Evolutionary conservation across 2,888 invertebrate genomes (phyloP).

Genomic region (Byasa hedistus): DNA sequence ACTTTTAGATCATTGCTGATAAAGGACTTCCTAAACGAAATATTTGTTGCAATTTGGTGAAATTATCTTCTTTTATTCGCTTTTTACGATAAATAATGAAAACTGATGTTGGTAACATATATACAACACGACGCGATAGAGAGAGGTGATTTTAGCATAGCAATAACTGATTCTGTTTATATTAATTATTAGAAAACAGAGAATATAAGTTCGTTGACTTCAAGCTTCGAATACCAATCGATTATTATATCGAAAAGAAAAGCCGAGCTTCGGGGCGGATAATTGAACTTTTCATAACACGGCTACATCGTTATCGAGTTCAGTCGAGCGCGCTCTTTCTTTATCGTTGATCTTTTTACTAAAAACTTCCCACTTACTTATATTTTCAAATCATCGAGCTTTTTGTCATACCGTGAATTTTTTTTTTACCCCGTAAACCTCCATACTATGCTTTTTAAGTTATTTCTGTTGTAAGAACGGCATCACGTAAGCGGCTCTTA

Average conservation of each 20-base stretch:
- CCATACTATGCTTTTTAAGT: neutral
- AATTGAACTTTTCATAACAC: slow-evolving; percentile 33
- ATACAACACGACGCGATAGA: too few species aligned
- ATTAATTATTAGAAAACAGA: too few species aligned
- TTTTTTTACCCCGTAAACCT: neutral
- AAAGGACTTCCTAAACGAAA: too few species aligned
- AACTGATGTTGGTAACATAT: too few species aligned
- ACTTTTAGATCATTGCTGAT: too few species aligned
- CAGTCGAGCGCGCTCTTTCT: slow-evolving; percentile 22
- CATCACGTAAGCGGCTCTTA: slow-evolving; percentile 1
- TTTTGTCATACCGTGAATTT: neutral
- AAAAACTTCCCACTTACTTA: slow-evolving; percentile 1
- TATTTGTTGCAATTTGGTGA: too few species aligned
- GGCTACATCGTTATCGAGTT: slow-evolving; percentile 19
- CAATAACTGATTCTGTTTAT: too few species aligned
- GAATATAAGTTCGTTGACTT: neutral
- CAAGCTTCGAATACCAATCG: slow-evolving; percentile 9
- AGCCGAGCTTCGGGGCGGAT: slow-evolving; percentile 24
- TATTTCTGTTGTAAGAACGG: neutral
- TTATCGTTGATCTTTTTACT: slow-evolving; percentile 10
- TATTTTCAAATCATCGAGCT: slow-evolving; percentile 3
- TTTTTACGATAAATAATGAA: too few species aligned
- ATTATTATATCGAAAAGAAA: slow-evolving; percentile 16
- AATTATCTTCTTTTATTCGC: too few species aligned
- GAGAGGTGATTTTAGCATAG: too few species aligned